Percentiles rank a stretch among this genome's conserved stretches.
Conservation (phyloP, 2,797 vertebrate species). For the Enteromius paludinosus region DNA sequence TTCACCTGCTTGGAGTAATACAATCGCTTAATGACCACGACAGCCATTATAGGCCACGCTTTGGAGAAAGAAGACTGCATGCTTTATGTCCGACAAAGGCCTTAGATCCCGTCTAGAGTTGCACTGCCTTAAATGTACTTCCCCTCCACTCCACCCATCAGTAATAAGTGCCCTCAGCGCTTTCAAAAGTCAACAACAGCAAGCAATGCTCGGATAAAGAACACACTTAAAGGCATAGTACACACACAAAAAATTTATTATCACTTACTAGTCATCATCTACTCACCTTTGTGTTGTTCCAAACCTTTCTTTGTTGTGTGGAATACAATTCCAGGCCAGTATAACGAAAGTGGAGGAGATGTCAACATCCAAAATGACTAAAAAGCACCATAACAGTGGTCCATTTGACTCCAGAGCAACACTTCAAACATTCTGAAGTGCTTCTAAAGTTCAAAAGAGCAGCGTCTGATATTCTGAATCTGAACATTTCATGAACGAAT, state of each 20-base stretch:
- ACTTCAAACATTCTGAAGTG: neutral
- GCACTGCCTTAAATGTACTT: constrained; percentile 55
- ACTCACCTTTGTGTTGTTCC: neutral
- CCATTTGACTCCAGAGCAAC: neutral
- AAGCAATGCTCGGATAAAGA: neutral
- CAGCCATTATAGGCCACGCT: constrained; percentile 69
- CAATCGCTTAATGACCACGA: constrained; percentile 80
- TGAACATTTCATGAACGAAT: neutral
- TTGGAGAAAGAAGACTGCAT: constrained; percentile 55
- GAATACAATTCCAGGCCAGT: neutral
- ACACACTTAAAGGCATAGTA: neutral
- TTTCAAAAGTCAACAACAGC: constrained; percentile 23
- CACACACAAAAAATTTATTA: neutral
- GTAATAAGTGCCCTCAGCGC: constrained; percentile 45
- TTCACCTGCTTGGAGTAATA: constrained; percentile 84
- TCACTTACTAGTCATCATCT: constrained; percentile 2
- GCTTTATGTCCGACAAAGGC: constrained; percentile 57
- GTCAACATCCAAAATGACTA: neutral
- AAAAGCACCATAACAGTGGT: neutral
- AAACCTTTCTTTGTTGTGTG: neutral
- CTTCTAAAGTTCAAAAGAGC: neutral
- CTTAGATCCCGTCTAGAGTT: constrained; percentile 61
- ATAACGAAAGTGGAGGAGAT: neutral
- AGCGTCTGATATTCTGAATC: too few species aligned
- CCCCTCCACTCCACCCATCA: constrained; percentile 38